Evolutionary conservation across 2,888 invertebrate genomes (phyloP).

Genomic region (Scrobipalpa costella): DNA sequence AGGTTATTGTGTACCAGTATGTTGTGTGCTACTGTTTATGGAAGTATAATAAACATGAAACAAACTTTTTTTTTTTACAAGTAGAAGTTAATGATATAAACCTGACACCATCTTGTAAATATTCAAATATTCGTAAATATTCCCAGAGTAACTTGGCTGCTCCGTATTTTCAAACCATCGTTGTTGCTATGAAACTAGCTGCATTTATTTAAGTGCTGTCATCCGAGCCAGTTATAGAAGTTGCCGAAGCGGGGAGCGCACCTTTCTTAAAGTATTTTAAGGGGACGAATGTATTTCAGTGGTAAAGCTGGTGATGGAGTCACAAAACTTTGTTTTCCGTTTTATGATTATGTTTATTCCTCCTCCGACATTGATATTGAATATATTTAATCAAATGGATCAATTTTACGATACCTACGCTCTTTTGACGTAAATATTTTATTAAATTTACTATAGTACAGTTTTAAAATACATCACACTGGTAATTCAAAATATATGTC

Average conservation of each 20-base stretch:
- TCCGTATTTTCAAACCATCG: conserved; percentile 23
- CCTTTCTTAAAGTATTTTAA: conserved; percentile 20
- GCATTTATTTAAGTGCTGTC: conserved; percentile 29
- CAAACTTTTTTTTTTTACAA: too few species aligned
- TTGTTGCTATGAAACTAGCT: conserved; percentile 26
- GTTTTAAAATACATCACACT: too few species aligned
- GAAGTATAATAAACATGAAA: too few species aligned
- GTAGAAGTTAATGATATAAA: too few species aligned
- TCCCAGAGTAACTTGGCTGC: conserved; percentile 24
- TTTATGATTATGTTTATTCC: background rate
- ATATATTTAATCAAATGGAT: too few species aligned
- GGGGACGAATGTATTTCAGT: conserved; percentile 10
- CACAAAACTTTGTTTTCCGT: background rate
- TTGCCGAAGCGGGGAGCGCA: conserved; percentile 16
- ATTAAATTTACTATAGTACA: background rate
- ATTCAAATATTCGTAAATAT: too few species aligned
- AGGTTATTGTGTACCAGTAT: background rate
- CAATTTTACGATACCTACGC: background rate
- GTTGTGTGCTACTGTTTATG: too few species aligned
- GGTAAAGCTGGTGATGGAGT: background rate
- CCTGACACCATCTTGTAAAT: too few species aligned
- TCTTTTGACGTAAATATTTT: too few species aligned
- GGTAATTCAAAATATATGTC: too few species aligned
- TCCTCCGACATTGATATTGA: too few species aligned
- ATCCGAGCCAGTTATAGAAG: conserved; percentile 24